Conservation (phyloP, 2,113 vertebrate species). For the Apteryx owenii region DNA sequence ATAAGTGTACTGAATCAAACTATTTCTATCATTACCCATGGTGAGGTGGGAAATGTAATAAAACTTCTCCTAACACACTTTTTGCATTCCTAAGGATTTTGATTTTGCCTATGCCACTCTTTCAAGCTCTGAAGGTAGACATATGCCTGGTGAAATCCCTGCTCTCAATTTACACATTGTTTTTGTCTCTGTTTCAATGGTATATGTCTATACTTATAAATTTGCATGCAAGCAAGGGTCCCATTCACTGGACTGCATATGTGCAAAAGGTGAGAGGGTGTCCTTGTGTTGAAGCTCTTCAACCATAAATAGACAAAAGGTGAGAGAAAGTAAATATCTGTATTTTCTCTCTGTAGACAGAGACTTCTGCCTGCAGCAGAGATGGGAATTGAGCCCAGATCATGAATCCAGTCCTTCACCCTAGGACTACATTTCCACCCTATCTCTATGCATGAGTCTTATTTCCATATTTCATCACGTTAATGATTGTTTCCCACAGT, state of each 20-base stretch:
- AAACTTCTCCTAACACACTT: background rate
- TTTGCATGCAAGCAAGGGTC: background rate
- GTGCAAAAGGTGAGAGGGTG: background rate
- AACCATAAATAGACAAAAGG: background rate
- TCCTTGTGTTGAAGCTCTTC: background rate
- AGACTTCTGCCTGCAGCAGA: background rate
- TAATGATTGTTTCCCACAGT: constrained; percentile 1
- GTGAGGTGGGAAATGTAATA: background rate
- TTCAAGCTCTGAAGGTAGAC: background rate
- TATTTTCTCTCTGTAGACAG: background rate
- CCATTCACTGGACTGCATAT: background rate
- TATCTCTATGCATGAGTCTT: background rate
- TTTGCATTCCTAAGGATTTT: background rate
- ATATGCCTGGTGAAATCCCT: background rate
- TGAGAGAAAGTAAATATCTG: background rate
- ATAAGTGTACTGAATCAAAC: background rate
- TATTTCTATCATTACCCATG: background rate
- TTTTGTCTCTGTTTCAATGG: background rate
- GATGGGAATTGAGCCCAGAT: background rate
- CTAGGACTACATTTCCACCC: background rate
- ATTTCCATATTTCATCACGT: constrained; percentile 30
- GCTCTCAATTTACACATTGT: background rate
- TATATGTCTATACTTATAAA: background rate
- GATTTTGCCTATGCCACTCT: background rate
- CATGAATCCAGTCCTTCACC: background rate